phyloP scores from a whole-genome alignment of 2,888 invertebrate genomes.

The Temnothorax unifasciatus region DNA sequence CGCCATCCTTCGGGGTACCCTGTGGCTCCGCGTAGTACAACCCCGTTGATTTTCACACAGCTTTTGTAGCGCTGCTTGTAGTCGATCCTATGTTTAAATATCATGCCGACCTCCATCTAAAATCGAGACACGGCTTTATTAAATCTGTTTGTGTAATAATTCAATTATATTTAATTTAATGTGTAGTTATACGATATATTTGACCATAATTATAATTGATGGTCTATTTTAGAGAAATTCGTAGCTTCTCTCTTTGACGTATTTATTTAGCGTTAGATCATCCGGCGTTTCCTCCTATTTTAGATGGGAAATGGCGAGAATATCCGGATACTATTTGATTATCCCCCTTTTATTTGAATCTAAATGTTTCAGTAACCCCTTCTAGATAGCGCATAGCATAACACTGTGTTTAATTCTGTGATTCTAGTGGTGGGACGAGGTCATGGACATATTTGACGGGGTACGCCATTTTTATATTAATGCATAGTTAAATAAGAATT shows the following conservation, averaged over 20 bases:
- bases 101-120: constrained; percentile 47
- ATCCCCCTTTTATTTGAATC: constrained; percentile 62
- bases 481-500: constrained; percentile 63
- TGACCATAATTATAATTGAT: not conserved
- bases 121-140: not conserved
- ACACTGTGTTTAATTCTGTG: constrained; percentile 88
- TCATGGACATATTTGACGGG: constrained; percentile 98
- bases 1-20: constrained; percentile 24
- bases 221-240: not conserved
- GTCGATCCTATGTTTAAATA: constrained; percentile 70
- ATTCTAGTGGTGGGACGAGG: constrained; percentile 98
- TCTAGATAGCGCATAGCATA: constrained; percentile 80
- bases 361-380: constrained; percentile 62
- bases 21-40: constrained; percentile 28
- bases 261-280: not conserved
- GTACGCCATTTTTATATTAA: constrained; percentile 89
- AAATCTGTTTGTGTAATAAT: not conserved
- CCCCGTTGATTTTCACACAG: constrained; percentile 67
- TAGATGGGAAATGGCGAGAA: constrained; percentile 59
- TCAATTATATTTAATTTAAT: not conserved
- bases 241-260: not conserved
- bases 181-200: not conserved
- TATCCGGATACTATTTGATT: constrained; percentile 60
- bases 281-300: constrained; percentile 2
- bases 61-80: constrained; percentile 81